phyloP scores from a whole-genome alignment of 1,140 invertebrate species.

The Lerema accius region DNA sequence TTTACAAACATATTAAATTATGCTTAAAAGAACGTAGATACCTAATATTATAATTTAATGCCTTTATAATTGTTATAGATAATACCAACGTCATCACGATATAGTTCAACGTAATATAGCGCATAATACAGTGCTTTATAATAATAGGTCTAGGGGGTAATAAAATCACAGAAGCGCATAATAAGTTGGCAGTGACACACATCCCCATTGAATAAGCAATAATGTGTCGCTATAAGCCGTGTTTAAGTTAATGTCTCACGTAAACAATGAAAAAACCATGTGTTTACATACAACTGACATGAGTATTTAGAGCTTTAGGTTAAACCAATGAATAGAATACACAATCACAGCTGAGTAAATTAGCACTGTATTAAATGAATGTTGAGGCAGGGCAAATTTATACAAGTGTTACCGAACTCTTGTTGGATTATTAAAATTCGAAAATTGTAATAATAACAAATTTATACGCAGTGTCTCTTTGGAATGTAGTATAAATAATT shows the following conservation, averaged over 20 bases:
- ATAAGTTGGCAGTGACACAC: constrained; percentile 74
- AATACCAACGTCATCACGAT: constrained; percentile 14
- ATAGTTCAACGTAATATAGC: constrained; percentile 43
- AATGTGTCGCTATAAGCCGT: constrained; percentile 46
- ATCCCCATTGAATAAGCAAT: constrained; percentile 64
- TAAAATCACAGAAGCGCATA: constrained; percentile 60
- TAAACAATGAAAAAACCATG: constrained; percentile 57
- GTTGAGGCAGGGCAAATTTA: not conserved
- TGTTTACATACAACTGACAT: constrained; percentile 33
- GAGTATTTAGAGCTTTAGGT: constrained; percentile 38
- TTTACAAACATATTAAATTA: no score
- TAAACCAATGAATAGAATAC: constrained; percentile 36
- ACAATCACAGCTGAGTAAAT: constrained; percentile 24
- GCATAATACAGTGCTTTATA: no score
- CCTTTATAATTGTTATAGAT: not conserved
- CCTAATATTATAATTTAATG: no score
- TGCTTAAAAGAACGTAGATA: constrained; percentile 8
- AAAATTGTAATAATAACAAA: no score
- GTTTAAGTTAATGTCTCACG: constrained; percentile 51
- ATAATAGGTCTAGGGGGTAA: constrained; percentile 46
- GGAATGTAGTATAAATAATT: no score
- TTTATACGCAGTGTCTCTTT: no score
- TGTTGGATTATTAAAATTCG: no score
- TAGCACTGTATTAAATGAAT: not conserved
- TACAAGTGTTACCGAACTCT: not conserved